Conservation (phyloP, 1,140 invertebrate species). For the Bathynomus jamesi region DNA sequence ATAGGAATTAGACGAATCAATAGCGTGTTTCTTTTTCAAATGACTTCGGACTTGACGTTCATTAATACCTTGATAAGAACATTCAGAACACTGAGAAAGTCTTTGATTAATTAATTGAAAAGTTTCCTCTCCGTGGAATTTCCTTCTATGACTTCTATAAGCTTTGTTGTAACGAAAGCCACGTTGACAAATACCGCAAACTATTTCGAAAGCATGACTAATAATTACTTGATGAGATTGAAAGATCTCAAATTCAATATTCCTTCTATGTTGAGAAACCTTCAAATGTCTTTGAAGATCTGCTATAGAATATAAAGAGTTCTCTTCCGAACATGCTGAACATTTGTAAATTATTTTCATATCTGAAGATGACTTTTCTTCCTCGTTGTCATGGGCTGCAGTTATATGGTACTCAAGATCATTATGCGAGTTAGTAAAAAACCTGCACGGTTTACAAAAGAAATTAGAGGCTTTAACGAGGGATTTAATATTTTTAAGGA, state of each 20-base stretch:
- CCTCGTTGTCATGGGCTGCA: background rate
- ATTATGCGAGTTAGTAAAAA: constrained; percentile 8
- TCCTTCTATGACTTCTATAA: background rate
- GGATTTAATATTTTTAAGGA: constrained; percentile 4
- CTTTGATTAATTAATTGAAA: background rate
- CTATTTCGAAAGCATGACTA: background rate
- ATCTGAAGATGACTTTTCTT: background rate
- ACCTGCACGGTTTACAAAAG: constrained; percentile 1
- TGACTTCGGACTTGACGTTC: constrained; percentile 3
- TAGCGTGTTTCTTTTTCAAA: background rate
- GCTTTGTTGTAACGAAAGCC: constrained; percentile 3
- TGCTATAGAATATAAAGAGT: background rate
- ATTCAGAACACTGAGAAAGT: background rate
- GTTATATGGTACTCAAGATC: constrained; percentile 4
- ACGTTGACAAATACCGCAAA: background rate
- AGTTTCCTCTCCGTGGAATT: background rate
- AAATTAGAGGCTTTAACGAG: constrained; percentile 6
- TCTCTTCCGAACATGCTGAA: constrained; percentile 9
- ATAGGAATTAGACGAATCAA: background rate
- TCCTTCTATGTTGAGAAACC: constrained; percentile 1
- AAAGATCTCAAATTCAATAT: background rate
- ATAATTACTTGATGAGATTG: background rate
- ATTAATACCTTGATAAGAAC: background rate
- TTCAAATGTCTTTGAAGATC: constrained; percentile 2
- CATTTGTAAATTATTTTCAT: background rate